Conservation (phyloP, 2,113 vertebrate genomes). For the Petrocephalus microphthalmus region DNA sequence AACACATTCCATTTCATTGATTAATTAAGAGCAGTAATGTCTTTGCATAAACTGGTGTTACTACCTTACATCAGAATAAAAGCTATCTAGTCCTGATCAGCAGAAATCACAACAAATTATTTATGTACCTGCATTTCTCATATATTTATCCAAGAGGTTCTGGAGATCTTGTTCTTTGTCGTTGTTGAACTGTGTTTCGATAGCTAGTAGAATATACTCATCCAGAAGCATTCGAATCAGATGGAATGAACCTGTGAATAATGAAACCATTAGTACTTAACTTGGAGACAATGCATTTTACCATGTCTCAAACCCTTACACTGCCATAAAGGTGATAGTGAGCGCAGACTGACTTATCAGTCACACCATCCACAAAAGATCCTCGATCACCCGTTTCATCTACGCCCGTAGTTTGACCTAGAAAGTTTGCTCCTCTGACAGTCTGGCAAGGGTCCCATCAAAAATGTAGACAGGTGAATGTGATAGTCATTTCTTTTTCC, state of each 20-base stretch:
- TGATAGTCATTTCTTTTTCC: constrained; percentile 64
- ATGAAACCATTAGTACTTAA: constrained; percentile 39
- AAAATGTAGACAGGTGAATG: constrained; percentile 72
- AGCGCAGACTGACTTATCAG: constrained; percentile 50
- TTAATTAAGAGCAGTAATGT: background rate
- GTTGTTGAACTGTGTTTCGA: constrained; percentile 98
- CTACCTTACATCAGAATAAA: background rate
- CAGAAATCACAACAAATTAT: background rate
- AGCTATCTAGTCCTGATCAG: background rate
- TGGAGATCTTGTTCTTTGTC: constrained; percentile 97
- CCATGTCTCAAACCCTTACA: constrained; percentile 29
- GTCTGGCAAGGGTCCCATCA: constrained; percentile 57
- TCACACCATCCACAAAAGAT: background rate
- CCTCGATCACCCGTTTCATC: constrained; percentile 2
- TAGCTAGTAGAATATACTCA: constrained; percentile 91
- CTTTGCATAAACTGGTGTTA: background rate
- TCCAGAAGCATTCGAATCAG: constrained; percentile 95
- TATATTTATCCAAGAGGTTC: constrained; percentile 92
- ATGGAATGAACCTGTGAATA: constrained; percentile 84
- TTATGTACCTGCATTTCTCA: constrained; percentile 88
- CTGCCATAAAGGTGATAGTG: constrained; percentile 37
- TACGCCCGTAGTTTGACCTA: constrained; percentile 55
- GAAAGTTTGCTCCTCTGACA: constrained; percentile 51
- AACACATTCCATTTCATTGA: background rate
- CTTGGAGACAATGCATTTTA: constrained; percentile 69